Evolutionary conservation across 2,113 vertebrate species (phyloP), one percentile per base, ranked within the genome.

Genomic region (Indicator maculatus): DNA sequence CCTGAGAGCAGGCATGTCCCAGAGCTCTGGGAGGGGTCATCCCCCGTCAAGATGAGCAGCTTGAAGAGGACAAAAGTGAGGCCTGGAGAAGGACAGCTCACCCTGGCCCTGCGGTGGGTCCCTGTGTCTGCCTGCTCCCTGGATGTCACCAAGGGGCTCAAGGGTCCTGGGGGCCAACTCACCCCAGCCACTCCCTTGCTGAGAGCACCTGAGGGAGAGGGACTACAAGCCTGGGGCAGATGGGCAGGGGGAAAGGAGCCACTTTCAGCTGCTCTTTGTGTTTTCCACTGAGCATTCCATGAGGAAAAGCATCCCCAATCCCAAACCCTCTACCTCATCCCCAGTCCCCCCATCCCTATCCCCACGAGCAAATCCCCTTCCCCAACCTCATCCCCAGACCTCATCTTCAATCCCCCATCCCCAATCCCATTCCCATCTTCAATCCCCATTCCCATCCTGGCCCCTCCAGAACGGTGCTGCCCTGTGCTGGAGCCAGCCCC

Each of bases 231-330:
- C 67, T 83, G 88, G 53, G 87, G 69, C 96, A 97, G 96, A 96
- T 95, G 97, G 96, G 81, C 83, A 67, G 56, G 91, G 87, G 76
- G 80, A 41, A 36, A 80, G 85, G 69, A 82, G 63, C 52, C 2
- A 14, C 96, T 90, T 90, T 85, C 72, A 93, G 91, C 77, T 83
- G 56, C 66, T 59, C 84, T 95, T 96, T 96, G 96, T 97, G 72
- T 97, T 92, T 93, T 60, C 86, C 85, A 64, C 87, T 17, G 73
- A 91, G 91, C 55, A 55, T 61, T 74, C 83, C 67, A 33, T 11
- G 9, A 93, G 67, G 20, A 79, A 52, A 75, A 9, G 41, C 56
- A 17, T 73, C 81, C 81, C 81, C 56, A 36, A 41, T 21, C 47
- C 18, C 5, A 1, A 33, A 74, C 61, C 86, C 70, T 41, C 41